These are phyloP conservation scores for Ranitomeya variabilis DNA, from an alignment of 2,113 vertebrate species.

Conservation along the genomic window DNA sequence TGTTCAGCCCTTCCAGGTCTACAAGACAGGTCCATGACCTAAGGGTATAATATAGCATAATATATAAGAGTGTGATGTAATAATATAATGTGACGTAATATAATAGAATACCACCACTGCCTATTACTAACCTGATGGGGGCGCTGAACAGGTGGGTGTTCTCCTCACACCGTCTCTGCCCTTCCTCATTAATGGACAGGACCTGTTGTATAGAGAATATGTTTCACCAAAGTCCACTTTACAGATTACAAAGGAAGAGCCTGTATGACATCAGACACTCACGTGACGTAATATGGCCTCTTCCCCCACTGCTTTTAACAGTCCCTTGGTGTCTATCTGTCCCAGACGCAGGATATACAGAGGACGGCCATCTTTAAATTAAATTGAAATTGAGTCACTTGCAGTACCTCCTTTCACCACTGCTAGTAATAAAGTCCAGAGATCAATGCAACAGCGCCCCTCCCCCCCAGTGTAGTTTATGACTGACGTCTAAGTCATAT, in stretches of 20 bases:
- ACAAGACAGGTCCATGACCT: constrained; percentile 85
- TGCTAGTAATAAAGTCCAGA: neutral
- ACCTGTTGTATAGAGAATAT: constrained; percentile 67
- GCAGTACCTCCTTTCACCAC: neutral
- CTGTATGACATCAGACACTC: constrained; percentile 55
- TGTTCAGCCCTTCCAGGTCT: constrained; percentile 83
- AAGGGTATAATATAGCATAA: too few species aligned
- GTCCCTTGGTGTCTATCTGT: constrained; percentile 85
- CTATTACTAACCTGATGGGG: constrained; percentile 77
- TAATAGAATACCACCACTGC: neutral
- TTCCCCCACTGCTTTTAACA: constrained; percentile 83
- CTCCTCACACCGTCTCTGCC: constrained; percentile 81
- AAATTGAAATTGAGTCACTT: neutral
- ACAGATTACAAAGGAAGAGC: neutral
- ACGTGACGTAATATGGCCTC: constrained; percentile 79
- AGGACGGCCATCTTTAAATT: constrained; percentile 72
- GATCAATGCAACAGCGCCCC: constrained; percentile 3
- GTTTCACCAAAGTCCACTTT: neutral
- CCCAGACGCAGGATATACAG: constrained; percentile 83
- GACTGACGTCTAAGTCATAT: too few species aligned
- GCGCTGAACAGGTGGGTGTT: constrained; percentile 77
- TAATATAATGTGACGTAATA: neutral
- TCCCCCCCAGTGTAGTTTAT: too few species aligned
- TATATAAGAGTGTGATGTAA: neutral
- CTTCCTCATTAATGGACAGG: constrained; percentile 81